Base-by-base conservation (phyloP, 2,888 invertebrate genomes). In the Ferrisia virgata region DNA sequence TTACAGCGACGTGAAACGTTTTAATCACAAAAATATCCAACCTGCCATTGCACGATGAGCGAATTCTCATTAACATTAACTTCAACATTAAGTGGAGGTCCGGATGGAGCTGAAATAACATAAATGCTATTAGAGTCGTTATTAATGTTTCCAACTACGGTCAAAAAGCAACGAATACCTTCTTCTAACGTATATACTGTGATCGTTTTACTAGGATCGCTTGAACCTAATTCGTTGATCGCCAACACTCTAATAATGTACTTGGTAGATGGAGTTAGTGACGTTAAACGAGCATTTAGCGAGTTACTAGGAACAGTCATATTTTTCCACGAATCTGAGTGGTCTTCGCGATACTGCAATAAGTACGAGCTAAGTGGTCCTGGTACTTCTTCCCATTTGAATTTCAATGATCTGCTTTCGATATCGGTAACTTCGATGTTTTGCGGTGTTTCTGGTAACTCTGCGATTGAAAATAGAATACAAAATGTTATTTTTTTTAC, bases 161-260 rank as follows among this genome's bases (percentile, higher is more conserved):
- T 28, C 3, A 13, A 13, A 25, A 39, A 53, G 53, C 43, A 39
- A 28, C 9, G 18, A 79, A 2, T 39, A 93, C 93, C 93, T 92
- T 96, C 96, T 89, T 96, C 95, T 87, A 94, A 93, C 0, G 96
- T 95, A 88, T 93, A 93, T 5, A 95, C 93, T 6, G 94, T 92
- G 6, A 94, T 92, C 0, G 91, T 89, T 86, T 94, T 93, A 1
- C 95, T 95, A 85, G 93, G 94, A 33, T 92, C 89, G 87, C 96
- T 95, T 79, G 92, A 91, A 87, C 96, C 96, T 86, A 96, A 94
- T 87, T 94, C 93, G 88, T 96, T 96, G 87, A 94, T 93, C 43
- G 96, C 95, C 85, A 94, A 92, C 87, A 96, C 92, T 58, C 96
- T 91, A 86, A 96, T 92, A 88, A 93, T 92, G 88, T 96, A 96